Conservation (phyloP, 2,888 invertebrate genomes). For the Siphonodentalium dalli region DNA sequence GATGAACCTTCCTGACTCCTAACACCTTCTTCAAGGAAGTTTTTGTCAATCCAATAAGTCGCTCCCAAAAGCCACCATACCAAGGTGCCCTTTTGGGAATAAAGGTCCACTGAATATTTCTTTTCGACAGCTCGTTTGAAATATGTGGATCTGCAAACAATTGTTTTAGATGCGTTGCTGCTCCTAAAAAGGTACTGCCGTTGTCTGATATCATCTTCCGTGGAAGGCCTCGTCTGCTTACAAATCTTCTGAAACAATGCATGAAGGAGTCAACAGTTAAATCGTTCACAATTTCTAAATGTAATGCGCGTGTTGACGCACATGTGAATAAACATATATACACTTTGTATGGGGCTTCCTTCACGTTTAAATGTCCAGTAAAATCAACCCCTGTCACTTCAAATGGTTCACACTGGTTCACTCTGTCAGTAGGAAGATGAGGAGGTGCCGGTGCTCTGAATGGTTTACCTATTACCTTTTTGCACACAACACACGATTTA, state of each 20-base stretch:
- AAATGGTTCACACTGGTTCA: conserved; percentile 15
- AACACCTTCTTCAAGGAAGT: no score
- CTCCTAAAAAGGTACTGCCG: conserved; percentile 22
- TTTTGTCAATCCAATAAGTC: no score
- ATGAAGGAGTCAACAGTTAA: conserved; percentile 18
- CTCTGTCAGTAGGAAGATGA: conserved; percentile 19
- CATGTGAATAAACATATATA: conserved; percentile 29
- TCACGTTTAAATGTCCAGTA: conserved; percentile 10
- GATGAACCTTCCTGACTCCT: no score
- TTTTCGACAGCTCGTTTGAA: no score
- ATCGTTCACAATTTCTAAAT: conserved; percentile 24
- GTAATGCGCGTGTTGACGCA: conserved; percentile 24
- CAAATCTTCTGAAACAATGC: conserved; percentile 22
- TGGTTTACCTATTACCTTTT: conserved; percentile 15
- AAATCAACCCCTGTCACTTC: conserved; percentile 26
- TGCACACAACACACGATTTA: conserved; percentile 19
- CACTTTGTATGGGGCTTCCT: conserved; percentile 16
- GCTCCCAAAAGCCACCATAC: no score
- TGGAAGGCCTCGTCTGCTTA: conserved; percentile 19
- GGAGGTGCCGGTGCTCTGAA: conserved; percentile 18
- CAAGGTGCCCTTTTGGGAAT: no score
- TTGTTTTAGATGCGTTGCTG: conserved; percentile 2
- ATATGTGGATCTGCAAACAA: no score
- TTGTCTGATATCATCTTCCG: conserved; percentile 28
- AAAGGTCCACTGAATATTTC: no score